Evolutionary conservation across 1,140 invertebrate species (phyloP).

Genomic region (Bombus fervidus): DNA sequence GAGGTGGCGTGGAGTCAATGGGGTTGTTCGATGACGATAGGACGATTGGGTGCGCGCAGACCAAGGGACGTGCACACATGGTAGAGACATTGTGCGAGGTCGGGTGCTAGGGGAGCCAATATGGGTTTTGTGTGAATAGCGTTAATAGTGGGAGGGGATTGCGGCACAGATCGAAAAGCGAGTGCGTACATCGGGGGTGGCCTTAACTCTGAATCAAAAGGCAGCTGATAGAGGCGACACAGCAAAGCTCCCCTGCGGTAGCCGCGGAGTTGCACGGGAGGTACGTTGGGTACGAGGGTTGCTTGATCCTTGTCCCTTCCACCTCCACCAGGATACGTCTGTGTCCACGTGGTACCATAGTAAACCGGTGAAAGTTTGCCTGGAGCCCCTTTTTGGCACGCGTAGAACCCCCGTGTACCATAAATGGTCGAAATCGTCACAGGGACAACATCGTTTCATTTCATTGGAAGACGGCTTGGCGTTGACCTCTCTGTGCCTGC

Average conservation of each 20-base stretch:
- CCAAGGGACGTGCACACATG: slow-evolving; percentile 61
- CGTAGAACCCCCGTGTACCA: slow-evolving; percentile 63
- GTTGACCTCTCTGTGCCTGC: background rate
- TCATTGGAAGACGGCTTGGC: slow-evolving; percentile 61
- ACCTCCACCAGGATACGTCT: slow-evolving; percentile 36
- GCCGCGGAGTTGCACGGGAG: background rate
- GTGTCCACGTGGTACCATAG: slow-evolving; percentile 56
- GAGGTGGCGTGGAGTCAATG: background rate
- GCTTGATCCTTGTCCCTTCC: slow-evolving; percentile 32
- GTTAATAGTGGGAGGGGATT: slow-evolving; percentile 78
- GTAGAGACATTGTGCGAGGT: slow-evolving; percentile 64
- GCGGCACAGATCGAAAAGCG: slow-evolving; percentile 52
- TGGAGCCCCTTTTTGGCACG: slow-evolving; percentile 77
- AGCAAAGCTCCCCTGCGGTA: slow-evolving; percentile 43
- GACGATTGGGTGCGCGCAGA: background rate
- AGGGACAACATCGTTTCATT: slow-evolving; percentile 64
- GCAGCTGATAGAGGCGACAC: slow-evolving; percentile 72
- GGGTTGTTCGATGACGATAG: slow-evolving; percentile 11
- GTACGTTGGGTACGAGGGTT: slow-evolving; percentile 31
- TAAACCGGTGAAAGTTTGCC: slow-evolving; percentile 76
- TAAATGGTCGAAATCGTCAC: slow-evolving; percentile 61
- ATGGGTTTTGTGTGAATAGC: slow-evolving; percentile 75
- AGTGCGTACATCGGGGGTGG: slow-evolving; percentile 72
- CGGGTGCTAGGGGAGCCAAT: slow-evolving; percentile 58
- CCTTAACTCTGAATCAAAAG: slow-evolving; percentile 63